Evolutionary conservation across 2,888 invertebrate species (phyloP).

Genomic region (Leucozona laternaria): DNA sequence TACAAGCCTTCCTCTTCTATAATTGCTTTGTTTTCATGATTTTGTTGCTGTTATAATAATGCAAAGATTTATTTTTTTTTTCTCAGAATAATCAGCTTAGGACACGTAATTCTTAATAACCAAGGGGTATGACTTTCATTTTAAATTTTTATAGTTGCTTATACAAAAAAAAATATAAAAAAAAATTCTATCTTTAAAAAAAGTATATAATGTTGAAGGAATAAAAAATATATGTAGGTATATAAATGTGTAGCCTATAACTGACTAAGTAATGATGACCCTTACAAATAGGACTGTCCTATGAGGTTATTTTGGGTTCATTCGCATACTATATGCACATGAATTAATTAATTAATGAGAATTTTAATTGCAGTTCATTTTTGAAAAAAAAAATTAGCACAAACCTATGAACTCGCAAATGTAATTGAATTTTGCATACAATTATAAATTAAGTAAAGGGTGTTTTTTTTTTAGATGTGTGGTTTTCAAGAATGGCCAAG

Average conservation of each 20-base stretch:
- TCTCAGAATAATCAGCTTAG: background rate
- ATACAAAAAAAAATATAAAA: background rate
- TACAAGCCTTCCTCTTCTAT: slow-evolving; percentile 11
- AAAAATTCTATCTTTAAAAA: background rate
- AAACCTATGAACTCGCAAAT: too few relatives aligned
- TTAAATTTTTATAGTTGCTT: background rate
- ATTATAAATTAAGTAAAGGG: too few relatives aligned
- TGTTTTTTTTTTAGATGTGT: too few relatives aligned
- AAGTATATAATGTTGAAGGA: too few relatives aligned
- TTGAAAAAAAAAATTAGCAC: background rate
- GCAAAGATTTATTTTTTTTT: background rate
- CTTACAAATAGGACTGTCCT: background rate
- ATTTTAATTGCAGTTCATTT: background rate
- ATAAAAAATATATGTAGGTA: too few relatives aligned
- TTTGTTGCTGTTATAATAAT: background rate
- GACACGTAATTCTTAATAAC: background rate
- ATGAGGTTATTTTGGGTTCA: background rate
- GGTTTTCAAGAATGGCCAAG: too few relatives aligned
- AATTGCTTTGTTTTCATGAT: background rate
- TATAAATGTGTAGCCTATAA: too few relatives aligned
- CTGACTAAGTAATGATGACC: background rate
- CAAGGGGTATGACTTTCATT: background rate
- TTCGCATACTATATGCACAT: background rate
- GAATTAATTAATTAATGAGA: background rate
- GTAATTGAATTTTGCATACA: too few relatives aligned